phyloP scores from a whole-genome alignment of 2,888 invertebrate genomes.

The Macrophya annulata region DNA sequence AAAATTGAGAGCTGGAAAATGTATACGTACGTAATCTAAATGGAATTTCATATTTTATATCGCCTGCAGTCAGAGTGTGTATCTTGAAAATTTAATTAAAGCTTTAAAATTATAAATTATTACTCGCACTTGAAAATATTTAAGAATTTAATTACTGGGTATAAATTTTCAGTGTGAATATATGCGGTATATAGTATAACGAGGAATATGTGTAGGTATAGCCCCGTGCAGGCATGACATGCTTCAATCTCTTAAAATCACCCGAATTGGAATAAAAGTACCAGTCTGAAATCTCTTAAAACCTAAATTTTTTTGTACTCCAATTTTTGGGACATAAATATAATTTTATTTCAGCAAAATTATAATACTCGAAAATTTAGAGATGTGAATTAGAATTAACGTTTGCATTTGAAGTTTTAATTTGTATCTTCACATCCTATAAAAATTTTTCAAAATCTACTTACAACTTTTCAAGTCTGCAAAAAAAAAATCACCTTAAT shows the following conservation, averaged over 20 bases:
- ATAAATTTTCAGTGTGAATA: neutral
- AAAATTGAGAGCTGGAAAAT: neutral
- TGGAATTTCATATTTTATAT: neutral
- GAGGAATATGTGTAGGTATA: neutral
- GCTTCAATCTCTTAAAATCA: neutral
- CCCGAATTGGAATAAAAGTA: too few relatives aligned
- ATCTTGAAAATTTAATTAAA: neutral
- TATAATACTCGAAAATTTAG: neutral
- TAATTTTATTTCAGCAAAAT: neutral
- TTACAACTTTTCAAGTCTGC: neutral
- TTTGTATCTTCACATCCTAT: neutral
- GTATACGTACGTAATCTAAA: neutral
- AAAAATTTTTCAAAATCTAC: neutral
- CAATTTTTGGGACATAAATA: neutral
- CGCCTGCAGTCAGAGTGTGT: neutral
- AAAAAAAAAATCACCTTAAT: neutral
- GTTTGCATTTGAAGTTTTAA: neutral
- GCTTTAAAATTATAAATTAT: neutral
- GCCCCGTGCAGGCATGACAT: neutral
- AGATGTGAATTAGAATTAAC: neutral
- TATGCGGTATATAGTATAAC: neutral
- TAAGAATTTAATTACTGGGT: neutral
- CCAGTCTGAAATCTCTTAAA: too few relatives aligned
- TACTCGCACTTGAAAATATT: neutral
- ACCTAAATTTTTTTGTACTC: too few relatives aligned